Evolutionary conservation across 2,888 invertebrate genomes (phyloP).

Genomic region (Nesidiocoris tenuis): DNA sequence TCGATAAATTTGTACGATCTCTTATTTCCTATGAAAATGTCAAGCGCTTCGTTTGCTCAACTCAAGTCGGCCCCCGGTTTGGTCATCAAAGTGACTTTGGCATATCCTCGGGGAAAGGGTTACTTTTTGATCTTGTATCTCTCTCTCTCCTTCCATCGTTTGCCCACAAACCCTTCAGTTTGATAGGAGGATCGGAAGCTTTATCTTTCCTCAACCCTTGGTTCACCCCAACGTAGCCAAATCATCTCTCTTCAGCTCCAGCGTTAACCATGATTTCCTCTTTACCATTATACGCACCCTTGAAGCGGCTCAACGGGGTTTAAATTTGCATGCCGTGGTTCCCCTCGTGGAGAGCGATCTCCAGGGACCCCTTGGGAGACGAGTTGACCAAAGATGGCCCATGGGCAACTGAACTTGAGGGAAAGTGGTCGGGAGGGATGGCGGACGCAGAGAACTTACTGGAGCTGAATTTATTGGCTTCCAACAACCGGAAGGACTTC

Average conservation of each 20-base stretch:
- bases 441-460: not conserved
- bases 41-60: no score
- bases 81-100: not conserved
- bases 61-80: no score
- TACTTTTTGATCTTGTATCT: not conserved
- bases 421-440: not conserved
- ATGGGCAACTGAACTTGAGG: no score
- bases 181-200: not conserved
- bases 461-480: not conserved
- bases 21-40: no score
- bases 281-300: slow-evolving; percentile 20
- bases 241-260: not conserved
- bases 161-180: not conserved
- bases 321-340: slow-evolving; percentile 31
- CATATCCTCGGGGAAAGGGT: not conserved
- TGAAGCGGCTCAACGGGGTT: slow-evolving; percentile 26
- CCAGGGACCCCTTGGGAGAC: slow-evolving; percentile 6
- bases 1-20: no score
- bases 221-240: not conserved
- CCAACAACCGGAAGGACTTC: not conserved
- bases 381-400: not conserved
- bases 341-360: not conserved
- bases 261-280: slow-evolving; percentile 13
- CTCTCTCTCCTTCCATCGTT: not conserved
- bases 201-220: not conserved